Conservation (phyloP, 2,113 vertebrate species). For the Eonycteris spelaea region DNA sequence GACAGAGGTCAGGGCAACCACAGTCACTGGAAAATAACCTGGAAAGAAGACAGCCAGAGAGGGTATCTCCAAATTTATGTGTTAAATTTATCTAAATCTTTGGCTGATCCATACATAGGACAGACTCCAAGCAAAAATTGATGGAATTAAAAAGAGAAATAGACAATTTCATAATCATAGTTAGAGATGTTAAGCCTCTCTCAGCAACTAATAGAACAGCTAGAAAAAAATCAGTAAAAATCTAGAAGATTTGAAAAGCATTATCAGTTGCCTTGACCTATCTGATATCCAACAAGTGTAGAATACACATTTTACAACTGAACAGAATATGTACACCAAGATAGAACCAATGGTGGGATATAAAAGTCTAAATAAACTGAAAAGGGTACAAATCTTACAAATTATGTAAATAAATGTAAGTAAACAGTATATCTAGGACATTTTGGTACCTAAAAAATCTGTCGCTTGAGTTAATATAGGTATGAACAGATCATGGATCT, state of each 20-base stretch:
- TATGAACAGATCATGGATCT: neutral
- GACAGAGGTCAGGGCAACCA: neutral
- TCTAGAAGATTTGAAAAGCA: neutral
- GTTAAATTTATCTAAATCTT: neutral
- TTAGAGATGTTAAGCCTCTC: neutral
- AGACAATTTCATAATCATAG: neutral
- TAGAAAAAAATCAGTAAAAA: neutral
- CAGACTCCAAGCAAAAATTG: neutral
- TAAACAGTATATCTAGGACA: neutral
- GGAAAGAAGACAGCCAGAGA: neutral
- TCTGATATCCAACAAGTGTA: neutral
- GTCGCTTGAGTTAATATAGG: neutral
- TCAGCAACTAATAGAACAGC: neutral
- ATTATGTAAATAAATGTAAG: neutral
- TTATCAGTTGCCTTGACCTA: neutral
- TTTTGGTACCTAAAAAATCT: slow-evolving; percentile 9
- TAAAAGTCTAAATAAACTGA: neutral
- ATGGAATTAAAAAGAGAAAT: neutral
- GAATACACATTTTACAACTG: neutral
- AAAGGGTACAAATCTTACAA: neutral
- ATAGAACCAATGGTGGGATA: neutral
- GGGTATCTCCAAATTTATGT: neutral
- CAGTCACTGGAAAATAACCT: neutral
- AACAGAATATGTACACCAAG: neutral
- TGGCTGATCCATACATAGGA: neutral